Base-by-base conservation (phyloP, 37 sponge, comb jelly and placozoan genomes). In the Beroe forskalii region DNA sequence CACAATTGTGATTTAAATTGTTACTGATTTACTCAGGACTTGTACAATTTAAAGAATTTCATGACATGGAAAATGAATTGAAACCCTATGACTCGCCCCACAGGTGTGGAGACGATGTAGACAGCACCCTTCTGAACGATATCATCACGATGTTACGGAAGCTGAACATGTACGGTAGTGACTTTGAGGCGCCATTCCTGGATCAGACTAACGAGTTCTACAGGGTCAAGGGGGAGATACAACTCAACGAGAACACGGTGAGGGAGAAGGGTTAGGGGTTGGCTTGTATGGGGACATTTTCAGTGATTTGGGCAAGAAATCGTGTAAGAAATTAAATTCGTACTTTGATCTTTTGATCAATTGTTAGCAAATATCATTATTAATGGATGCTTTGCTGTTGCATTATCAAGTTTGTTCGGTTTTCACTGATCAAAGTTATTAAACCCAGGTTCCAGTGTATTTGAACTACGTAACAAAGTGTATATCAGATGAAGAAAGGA, bases 381-480 rank as follows among this genome's bases (percentile, higher is more conserved):
- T n/a, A n/a, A n/a, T n/a, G n/a, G n/a, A n/a, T n/a, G n/a, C n/a
- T n/a, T n/a, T n/a, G n/a, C n/a, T n/a, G n/a, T n/a, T n/a, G n/a
- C n/a, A n/a, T n/a, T n/a, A n/a, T n/a, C n/a, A n/a, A n/a, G n/a
- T n/a, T n/a, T n/a, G n/a, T n/a, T n/a, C n/a, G n/a, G n/a, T n/a
- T n/a, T n/a, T n/a, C n/a, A n/a, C n/a, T n/a, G n/a, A n/a, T n/a
- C n/a, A n/a, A n/a, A n/a, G n/a, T n/a, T n/a, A n/a, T n/a, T n/a
- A n/a, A n/a, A n/a, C n/a, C 2, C 41, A 90, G 90, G 67, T 98
- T 17, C 99, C 99, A 22, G 95, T 94, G 32, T 98, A 96, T 40
- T 80, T 98, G 37, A 41, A 91, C 25, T 95, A 96, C 67, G 92
- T 96, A 38, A 92, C 95, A 60, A 89, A 67, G 40, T 69, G 95